Evolutionary conservation across 2,797 vertebrate genomes (phyloP).

Genomic region (Clarias platycephalus): DNA sequence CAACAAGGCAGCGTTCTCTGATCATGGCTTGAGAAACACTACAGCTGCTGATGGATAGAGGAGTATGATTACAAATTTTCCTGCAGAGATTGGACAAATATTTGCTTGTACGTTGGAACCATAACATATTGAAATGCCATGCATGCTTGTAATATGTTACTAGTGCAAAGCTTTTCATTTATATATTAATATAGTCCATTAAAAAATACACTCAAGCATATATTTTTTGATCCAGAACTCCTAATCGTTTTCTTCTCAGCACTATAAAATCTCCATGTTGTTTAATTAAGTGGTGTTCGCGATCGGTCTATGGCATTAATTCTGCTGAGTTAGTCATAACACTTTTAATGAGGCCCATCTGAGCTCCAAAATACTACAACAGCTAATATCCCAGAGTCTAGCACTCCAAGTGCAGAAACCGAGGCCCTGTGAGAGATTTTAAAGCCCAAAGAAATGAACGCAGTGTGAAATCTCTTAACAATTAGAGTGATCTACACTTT

Average conservation of each 20-base stretch:
- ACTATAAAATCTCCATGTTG: constrained; percentile 40
- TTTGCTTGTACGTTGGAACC: neutral
- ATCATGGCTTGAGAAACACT: constrained; percentile 20
- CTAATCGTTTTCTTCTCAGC: constrained; percentile 40
- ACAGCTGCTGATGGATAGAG: neutral
- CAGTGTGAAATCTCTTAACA: constrained; percentile 43
- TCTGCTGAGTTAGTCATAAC: constrained; percentile 49
- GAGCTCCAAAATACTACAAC: constrained; percentile 44
- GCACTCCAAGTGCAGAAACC: constrained; percentile 28
- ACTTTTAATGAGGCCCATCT: constrained; percentile 51
- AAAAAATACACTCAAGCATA: neutral
- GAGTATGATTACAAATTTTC: neutral
- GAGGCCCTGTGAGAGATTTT: constrained; percentile 38
- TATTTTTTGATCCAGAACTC: constrained; percentile 13
- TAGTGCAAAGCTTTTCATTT: neutral
- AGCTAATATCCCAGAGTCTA: constrained; percentile 45
- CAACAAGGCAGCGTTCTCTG: constrained; percentile 32
- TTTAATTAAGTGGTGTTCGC: constrained; percentile 52
- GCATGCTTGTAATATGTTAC: neutral
- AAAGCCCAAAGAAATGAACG: constrained; percentile 39
- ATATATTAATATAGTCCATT: neutral
- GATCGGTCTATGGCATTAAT: constrained; percentile 50
- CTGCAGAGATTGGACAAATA: neutral
- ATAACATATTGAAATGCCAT: neutral
- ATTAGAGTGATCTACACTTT: constrained; percentile 41